Percentiles rank a stretch among this genome's conserved stretches.
Conservation (phyloP, 2,888 invertebrate species). For the Netelia melanura region DNA sequence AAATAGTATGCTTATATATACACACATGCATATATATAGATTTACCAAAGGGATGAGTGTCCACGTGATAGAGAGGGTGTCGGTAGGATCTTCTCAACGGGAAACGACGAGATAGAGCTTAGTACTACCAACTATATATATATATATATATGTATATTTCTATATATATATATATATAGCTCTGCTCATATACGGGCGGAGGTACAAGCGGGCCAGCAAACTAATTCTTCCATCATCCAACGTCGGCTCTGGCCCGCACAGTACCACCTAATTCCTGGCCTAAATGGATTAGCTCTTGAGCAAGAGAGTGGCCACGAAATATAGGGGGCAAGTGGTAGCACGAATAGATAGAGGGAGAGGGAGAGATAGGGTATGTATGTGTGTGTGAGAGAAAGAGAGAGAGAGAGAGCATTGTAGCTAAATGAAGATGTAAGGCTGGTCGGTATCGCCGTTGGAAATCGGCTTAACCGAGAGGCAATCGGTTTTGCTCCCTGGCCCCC, state of each 20-base stretch:
- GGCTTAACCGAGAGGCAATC: slow-evolving; percentile 63
- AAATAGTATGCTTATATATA: background rate
- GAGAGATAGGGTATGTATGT: slow-evolving; percentile 3
- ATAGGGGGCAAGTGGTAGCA: slow-evolving; percentile 22
- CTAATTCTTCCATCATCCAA: slow-evolving; percentile 74
- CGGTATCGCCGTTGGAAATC: slow-evolving; percentile 64
- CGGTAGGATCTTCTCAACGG: slow-evolving; percentile 40
- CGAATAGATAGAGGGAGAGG: background rate
- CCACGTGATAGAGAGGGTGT: slow-evolving; percentile 18
- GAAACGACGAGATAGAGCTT: slow-evolving; percentile 23
- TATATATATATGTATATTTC: slow-evolving; percentile 33
- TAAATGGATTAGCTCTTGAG: slow-evolving; percentile 74
- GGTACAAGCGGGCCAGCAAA: slow-evolving; percentile 27
- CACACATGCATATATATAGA: slow-evolving; percentile 1
- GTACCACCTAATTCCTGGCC: slow-evolving; percentile 73
- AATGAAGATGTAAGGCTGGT: slow-evolving; percentile 72
- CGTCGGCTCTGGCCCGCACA: slow-evolving; percentile 55
- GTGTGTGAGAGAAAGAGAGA: slow-evolving; percentile 21
- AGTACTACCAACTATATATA: slow-evolving; percentile 44
- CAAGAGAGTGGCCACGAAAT: slow-evolving; percentile 9
- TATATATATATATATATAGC: slow-evolving; percentile 46
- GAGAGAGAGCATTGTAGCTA: slow-evolving; percentile 58
- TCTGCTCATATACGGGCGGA: background rate
- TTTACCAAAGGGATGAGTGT: slow-evolving; percentile 2
- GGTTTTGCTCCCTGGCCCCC: slow-evolving; percentile 11